Evolutionary conservation across 2,797 vertebrate species (phyloP), one percentile per base, ranked within the genome.

Genomic region (Thalassophryne amazonica): DNA sequence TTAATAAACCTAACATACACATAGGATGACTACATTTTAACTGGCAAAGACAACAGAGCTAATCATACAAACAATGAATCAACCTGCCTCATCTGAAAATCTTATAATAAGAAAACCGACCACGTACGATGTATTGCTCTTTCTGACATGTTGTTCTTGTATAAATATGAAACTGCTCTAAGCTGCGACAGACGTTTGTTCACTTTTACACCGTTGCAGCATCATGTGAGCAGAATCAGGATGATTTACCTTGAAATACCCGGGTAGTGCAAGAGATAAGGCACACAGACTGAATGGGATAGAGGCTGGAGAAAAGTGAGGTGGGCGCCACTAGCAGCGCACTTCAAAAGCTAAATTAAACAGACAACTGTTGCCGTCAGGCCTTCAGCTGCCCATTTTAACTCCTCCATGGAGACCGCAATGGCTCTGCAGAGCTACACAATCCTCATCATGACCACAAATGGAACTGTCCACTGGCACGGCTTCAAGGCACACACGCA

Each of bases 261-360:
- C 47, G 3, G 20, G 24, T 46, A 60, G 73, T 78, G 75, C 62
- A 80, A 51, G 51, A 70, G 65, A 79, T 79, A 69, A 62, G 68
- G 74, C 69, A 53, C 77, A 72, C 25, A 62, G 34, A 37, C 49
- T 40, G 19, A 36, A 43, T 60, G 70, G 59, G 69, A 86, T 85
- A 62, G 79, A 81, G 83, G 75, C 64, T 78, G 83, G 45, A 42
- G 75, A 41, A 71, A 18, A 66, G 59, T 27, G 18, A 53, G 39
- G 14, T 24, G 9, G 48, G 48, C 43, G 6, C 15, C 16, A 46
- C 49, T 59, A 60, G 61, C 23, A 51, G 61, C 60, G 76, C 77
- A 71, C 66, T 75, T 83, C 80, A 83, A 58, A n/a, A 68, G 81
- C 88, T 87, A 87, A 84, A 86, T 87, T 81, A 80, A 84, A 83